Percentiles rank a stretch among this genome's conserved stretches.
Evolutionary conservation across 2,888 invertebrate species (phyloP).

Genomic region (Spodoptera picta): DNA sequence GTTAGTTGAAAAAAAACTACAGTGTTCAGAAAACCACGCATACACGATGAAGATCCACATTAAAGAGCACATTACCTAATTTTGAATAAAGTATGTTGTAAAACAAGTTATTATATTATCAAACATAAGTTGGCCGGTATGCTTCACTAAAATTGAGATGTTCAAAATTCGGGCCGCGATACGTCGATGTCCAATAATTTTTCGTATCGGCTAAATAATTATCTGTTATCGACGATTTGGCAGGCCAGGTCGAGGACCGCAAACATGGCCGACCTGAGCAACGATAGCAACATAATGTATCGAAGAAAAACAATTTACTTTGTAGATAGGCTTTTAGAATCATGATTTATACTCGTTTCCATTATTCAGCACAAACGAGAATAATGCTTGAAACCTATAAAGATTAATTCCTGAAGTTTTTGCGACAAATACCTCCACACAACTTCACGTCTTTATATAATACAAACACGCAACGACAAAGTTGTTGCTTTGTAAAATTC

Average conservation of each 20-base stretch:
- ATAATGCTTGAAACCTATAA: slow-evolving; percentile 49
- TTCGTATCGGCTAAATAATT: slow-evolving; percentile 84
- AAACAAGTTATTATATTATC: slow-evolving; percentile 45
- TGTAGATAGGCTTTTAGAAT: slow-evolving; percentile 40
- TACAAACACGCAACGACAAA: slow-evolving; percentile 48
- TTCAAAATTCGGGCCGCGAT: slow-evolving; percentile 76
- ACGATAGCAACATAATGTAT: slow-evolving; percentile 66
- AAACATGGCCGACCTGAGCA: slow-evolving; percentile 76
- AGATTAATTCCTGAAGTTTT: slow-evolving; percentile 54
- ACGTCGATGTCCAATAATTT: slow-evolving; percentile 79
- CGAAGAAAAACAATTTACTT: slow-evolving; percentile 31
- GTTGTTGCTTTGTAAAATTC: slow-evolving; percentile 55
- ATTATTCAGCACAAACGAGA: slow-evolving; percentile 49
- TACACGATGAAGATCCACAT: neutral
- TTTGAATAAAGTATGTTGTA: slow-evolving; percentile 11
- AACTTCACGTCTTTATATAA: slow-evolving; percentile 38
- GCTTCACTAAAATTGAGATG: slow-evolving; percentile 77
- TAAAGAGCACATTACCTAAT: neutral
- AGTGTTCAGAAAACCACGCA: slow-evolving; percentile 33
- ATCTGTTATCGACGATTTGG: slow-evolving; percentile 82
- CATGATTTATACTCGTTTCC: slow-evolving; percentile 33
- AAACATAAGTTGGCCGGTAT: slow-evolving; percentile 45
- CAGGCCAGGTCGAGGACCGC: slow-evolving; percentile 75
- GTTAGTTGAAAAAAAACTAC: slow-evolving; percentile 28
- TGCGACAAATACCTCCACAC: slow-evolving; percentile 45